Base-by-base conservation (phyloP, 2,797 vertebrate genomes). In the Paedocypris micromegethes region DNA sequence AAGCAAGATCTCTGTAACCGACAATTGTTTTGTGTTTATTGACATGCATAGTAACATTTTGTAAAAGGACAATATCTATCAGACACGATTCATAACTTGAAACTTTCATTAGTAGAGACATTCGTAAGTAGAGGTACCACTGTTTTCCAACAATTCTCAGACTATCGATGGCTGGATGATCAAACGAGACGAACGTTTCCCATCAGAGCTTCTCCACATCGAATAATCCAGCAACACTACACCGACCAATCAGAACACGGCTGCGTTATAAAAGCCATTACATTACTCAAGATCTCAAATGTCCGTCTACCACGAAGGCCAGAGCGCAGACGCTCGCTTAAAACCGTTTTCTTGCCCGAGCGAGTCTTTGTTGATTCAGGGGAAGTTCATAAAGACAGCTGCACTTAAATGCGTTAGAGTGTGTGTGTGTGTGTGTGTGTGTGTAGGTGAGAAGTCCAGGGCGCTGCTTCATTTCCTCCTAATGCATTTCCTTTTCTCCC, bases 241-340 rank as follows among this genome's bases (percentile, higher is more conserved):
- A 54, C 55, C 55, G 66, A 68, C 45, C 39, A 48, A 61, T 45
- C 44, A 38, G 43, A n/a, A 61, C 48, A 38, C 51, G 55, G 47
- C 50, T n/a, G 44, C 38, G 47, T 61, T 46, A 41, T 41, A 60
- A 37, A 55, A 50, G 9, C 8, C 5, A 9, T 69, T 72, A 64
- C 61, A 55, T 64, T 49, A 52, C 66, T 60, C 70, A 39, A 55
- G 60, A 51, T 45, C 65, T 42, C 65, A 50, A 47, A 39, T 68
- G 61, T 57, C 70, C 47, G 69, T 65, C 57, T 39, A 56, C 68
- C 69, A 64, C 42, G n/a, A 45, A 37, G 56, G 7, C 47, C 47
- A 71, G 52, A 55, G 42, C 70, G 55, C 64, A 60, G 62, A 72
- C 54, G 70, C 40, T 63, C 58, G 61, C 42, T 60, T 61, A 47